Evolutionary conservation across 2,888 invertebrate species (phyloP), one percentile per base, ranked within the genome.

Genomic region (Hyposoter dolosus): DNA sequence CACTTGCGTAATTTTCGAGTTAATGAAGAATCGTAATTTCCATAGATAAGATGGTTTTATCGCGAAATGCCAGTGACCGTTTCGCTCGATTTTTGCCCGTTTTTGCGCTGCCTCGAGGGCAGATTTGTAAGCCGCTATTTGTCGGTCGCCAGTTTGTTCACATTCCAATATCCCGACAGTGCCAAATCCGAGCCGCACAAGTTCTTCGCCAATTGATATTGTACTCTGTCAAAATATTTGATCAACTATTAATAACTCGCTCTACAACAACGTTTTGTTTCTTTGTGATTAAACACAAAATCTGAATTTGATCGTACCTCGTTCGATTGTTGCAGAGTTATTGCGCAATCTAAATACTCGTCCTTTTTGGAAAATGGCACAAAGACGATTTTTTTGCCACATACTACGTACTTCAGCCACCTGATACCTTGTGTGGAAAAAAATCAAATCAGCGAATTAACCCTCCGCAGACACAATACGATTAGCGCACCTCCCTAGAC

Each of bases 361-460:
- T 91, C 92, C 19, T 94, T 91, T 90, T 93, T 95, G 19, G 88
- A 84, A 75, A 95, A 82, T 7, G 96, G 96, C 87, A 95, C 94
- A 71, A 95, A 91, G 47, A 94, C 95, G 35, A 96, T 93, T 88
- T 94, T 89, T 53, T 95, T 94, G 28, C 95, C 95, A 88, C 93
- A 94, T 12, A 95, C 95, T 66, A 96, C 94, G 92, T 95, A 95
- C 90, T 96, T 95, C 87, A 96, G 91, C 96, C 96, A 96, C 89
- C 95, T 95, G 4, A 96, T 93, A 79, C 96, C 96, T 94, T 69
- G 1, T 88, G 81, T 45, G 83, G 5, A 19, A 76, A 65, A 65
- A 68, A 12, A 15, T n/a, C 7, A 9, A 71, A 50, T 71, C 43
- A 28, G 15, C 60, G 12, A 53, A 72, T 50, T 5, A 17, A 35